phyloP scores from a whole-genome alignment of 2,113 vertebrate species.

The Acinonyx jubatus region DNA sequence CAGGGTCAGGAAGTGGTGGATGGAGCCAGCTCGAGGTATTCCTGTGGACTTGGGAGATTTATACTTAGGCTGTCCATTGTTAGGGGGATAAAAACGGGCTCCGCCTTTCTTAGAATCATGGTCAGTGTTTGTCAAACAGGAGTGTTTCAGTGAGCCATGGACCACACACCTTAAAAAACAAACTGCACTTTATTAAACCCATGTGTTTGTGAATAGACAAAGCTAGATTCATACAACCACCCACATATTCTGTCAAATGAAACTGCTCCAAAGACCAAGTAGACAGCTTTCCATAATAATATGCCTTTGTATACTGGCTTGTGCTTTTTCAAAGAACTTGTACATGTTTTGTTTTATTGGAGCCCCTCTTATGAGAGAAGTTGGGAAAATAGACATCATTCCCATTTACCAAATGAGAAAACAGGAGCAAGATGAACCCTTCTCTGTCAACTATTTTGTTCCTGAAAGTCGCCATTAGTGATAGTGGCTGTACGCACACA shows the following conservation, averaged over 20 bases:
- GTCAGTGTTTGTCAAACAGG: slow-evolving; percentile 73
- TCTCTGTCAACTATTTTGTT: neutral
- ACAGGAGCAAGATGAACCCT: neutral
- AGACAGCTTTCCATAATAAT: slow-evolving; percentile 71
- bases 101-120: slow-evolving; percentile 55
- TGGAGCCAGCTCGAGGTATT: slow-evolving; percentile 70
- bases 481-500: neutral
- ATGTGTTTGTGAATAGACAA: slow-evolving; percentile 80
- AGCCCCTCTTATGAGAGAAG: neutral
- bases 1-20: slow-evolving; percentile 70
- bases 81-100: slow-evolving; percentile 36
- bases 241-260: slow-evolving; percentile 76
- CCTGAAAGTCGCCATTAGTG: neutral
- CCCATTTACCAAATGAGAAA: neutral
- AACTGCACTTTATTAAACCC: slow-evolving; percentile 78
- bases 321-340: slow-evolving; percentile 44
- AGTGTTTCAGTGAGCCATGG: slow-evolving; percentile 59
- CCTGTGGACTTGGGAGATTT: slow-evolving; percentile 64
- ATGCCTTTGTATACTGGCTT: slow-evolving; percentile 70
- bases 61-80: slow-evolving; percentile 54
- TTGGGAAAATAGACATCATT: neutral
- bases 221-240: slow-evolving; percentile 77
- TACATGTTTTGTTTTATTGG: slow-evolving; percentile 62
- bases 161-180: slow-evolving; percentile 82
- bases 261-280: slow-evolving; percentile 69